A percentile compares a stretch with the other conserved stretches of the same genome.
Evolutionary conservation across 2,113 vertebrate genomes (phyloP).

Genomic region (Sylvicapra grimmia): DNA sequence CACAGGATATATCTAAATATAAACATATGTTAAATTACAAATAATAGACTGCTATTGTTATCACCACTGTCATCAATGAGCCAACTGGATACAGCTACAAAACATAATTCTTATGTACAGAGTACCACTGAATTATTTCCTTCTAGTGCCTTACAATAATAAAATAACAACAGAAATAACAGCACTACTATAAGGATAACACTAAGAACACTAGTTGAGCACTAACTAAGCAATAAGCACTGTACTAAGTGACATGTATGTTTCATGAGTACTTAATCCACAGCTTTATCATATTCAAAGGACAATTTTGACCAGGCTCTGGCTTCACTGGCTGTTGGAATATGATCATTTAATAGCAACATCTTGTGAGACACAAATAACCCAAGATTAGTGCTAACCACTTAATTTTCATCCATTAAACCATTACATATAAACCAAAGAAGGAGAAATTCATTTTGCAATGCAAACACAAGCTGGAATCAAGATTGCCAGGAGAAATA

Average conservation of each 20-base stretch:
- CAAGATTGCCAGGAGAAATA: no score
- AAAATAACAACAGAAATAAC: background rate
- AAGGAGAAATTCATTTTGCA: background rate
- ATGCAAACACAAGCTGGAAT: background rate
- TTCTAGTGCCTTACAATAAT: background rate
- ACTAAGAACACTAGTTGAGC: background rate
- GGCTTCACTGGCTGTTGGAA: background rate
- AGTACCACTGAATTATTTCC: background rate
- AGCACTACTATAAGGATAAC: background rate
- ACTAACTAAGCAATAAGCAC: background rate
- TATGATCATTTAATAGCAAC: background rate
- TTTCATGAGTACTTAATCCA: background rate
- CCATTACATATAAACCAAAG: background rate
- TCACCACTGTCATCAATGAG: background rate
- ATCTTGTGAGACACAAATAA: background rate
- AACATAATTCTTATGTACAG: background rate
- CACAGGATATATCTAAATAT: background rate
- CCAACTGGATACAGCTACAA: background rate
- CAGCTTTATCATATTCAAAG: background rate
- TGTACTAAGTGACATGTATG: background rate
- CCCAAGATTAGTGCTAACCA: background rate
- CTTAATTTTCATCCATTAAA: background rate
- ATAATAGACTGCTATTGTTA: background rate
- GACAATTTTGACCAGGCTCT: background rate
- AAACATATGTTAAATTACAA: background rate